These are phyloP conservation scores for Latrodectus geometricus DNA, from an alignment of 1,140 invertebrate genomes.

Conservation along the genomic window DNA sequence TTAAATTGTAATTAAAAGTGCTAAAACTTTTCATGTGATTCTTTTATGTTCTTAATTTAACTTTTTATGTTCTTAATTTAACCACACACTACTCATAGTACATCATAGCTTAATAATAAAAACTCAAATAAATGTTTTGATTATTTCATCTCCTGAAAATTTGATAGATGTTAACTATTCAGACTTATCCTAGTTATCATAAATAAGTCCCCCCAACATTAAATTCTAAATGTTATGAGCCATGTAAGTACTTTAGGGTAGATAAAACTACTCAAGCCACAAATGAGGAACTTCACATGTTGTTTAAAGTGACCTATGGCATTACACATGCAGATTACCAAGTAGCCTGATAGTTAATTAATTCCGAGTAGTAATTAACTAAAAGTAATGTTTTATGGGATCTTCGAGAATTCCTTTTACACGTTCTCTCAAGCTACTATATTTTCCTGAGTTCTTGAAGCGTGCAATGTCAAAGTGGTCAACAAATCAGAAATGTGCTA, in stretches of 20 bases:
- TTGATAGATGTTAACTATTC: too few relatives aligned
- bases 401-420: conserved; percentile 44
- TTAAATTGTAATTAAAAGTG: too few relatives aligned
- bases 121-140: too few relatives aligned
- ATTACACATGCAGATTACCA: background rate
- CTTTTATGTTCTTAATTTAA: too few relatives aligned
- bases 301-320: conserved; percentile 27
- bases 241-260: background rate
- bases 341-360: conserved; percentile 47
- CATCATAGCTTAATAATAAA: too few relatives aligned
- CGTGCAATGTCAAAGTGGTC: conserved; percentile 34
- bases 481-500: background rate
- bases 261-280: background rate
- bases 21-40: too few relatives aligned
- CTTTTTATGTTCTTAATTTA: too few relatives aligned
- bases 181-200: too few relatives aligned
- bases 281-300: conserved; percentile 8
- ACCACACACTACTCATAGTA: too few relatives aligned
- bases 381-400: conserved; percentile 40
- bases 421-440: conserved; percentile 11
- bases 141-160: too few relatives aligned
- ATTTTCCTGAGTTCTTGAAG: conserved; percentile 52
- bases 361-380: conserved; percentile 36
- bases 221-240: background rate
- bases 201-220: background rate